Evolutionary conservation across 2,797 vertebrate species (phyloP).

Genomic region (Pempheris klunzingeri): DNA sequence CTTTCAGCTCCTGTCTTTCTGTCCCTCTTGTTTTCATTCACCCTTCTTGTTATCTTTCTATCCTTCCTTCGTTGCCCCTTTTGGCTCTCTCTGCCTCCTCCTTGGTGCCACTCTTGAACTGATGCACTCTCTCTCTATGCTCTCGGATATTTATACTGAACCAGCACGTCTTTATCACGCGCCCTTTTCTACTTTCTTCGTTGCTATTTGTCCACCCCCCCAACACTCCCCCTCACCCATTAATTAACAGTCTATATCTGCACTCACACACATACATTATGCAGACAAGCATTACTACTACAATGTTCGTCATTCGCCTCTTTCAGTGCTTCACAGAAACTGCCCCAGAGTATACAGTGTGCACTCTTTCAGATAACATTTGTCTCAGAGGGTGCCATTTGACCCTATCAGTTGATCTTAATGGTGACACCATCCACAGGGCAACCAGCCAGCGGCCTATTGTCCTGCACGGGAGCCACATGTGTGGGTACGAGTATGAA

Average conservation of each 20-base stretch:
- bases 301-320: constrained; percentile 56
- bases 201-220: constrained; percentile 37
- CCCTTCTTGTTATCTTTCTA: constrained; percentile 26
- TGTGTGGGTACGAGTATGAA: constrained; percentile 8
- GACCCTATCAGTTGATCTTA: constrained; percentile 60
- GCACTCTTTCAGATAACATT: constrained; percentile 83
- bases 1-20: constrained; percentile 17
- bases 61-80: constrained; percentile 27
- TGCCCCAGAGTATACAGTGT: constrained; percentile 77
- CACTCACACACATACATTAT: constrained; percentile 32
- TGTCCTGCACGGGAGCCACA: constrained; percentile 39
- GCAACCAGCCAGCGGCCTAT: constrained; percentile 51
- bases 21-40: constrained; percentile 48
- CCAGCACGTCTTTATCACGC: constrained; percentile 38
- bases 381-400: constrained; percentile 65
- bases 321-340: constrained; percentile 45
- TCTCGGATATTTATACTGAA: constrained; percentile 80
- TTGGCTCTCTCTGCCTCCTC: constrained; percentile 29
- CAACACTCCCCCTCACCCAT: constrained; percentile 8
- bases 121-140: constrained; percentile 40
- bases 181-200: constrained; percentile 42
- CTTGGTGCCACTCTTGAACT: constrained; percentile 29
- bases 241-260: constrained; percentile 50
- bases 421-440: constrained; percentile 38
- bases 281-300: constrained; percentile 41